Evolutionary conservation across 2,797 vertebrate genomes (phyloP).

Genomic region (Anas capensis): DNA sequence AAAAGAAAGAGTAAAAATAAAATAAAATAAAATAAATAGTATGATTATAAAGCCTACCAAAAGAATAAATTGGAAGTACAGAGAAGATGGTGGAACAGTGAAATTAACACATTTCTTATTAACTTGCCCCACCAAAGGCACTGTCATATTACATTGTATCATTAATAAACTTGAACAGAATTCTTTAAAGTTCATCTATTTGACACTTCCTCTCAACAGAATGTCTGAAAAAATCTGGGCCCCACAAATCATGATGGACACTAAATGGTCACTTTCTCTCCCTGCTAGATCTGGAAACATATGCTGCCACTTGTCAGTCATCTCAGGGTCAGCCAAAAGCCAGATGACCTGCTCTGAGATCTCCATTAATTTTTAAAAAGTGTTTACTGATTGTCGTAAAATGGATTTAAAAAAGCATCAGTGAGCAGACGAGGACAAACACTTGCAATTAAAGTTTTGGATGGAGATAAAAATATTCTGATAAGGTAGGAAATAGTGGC

Average conservation of each 20-base stretch:
- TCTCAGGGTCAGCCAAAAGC: constrained; percentile 27
- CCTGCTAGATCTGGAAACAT: background rate
- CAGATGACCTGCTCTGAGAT: constrained; percentile 32
- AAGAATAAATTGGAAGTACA: background rate
- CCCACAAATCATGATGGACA: background rate
- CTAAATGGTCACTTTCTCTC: background rate
- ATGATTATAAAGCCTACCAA: background rate
- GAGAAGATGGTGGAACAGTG: background rate
- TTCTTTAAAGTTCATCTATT: background rate
- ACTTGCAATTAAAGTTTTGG: background rate
- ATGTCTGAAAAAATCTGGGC: background rate
- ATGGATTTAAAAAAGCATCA: background rate
- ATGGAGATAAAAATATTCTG: constrained; percentile 32
- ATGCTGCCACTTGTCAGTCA: constrained; percentile 33
- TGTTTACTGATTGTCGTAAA: constrained; percentile 41
- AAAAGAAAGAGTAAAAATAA: background rate
- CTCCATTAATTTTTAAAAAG: constrained; percentile 42
- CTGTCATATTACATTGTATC: background rate
- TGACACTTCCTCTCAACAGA: background rate
- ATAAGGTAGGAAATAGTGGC: background rate
- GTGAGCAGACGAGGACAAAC: background rate
- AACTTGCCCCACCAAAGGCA: background rate
- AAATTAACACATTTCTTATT: background rate
- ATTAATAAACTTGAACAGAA: background rate
- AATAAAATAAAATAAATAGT: background rate